Percentiles rank a stretch among this genome's conserved stretches.
Conservation (phyloP, 2,888 invertebrate species). For the Andrena flavipes region DNA sequence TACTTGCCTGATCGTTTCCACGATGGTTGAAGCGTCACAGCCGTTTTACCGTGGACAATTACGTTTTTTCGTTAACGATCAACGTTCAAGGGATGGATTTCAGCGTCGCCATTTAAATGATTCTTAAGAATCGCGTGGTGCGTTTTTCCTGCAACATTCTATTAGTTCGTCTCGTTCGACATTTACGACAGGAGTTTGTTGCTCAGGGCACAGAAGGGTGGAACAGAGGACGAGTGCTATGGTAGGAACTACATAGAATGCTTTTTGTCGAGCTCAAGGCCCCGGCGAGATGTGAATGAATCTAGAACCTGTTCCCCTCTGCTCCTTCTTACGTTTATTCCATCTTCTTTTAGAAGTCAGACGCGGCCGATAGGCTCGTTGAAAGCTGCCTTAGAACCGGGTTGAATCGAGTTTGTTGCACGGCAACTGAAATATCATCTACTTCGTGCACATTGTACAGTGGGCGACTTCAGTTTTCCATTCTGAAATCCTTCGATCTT, state of each 20-base stretch:
- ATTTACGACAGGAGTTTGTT: conserved; percentile 55
- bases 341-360: conserved; percentile 67
- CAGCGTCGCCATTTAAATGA: neutral
- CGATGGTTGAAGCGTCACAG: neutral
- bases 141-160: conserved; percentile 35
- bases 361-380: conserved; percentile 62
- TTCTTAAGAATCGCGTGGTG: neutral
- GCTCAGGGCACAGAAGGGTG: conserved; percentile 24
- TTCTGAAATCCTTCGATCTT: neutral
- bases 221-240: conserved; percentile 65
- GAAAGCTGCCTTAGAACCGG: conserved; percentile 57
- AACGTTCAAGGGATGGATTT: neutral
- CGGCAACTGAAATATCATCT: conserved; percentile 49
- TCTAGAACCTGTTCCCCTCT: conserved; percentile 82
- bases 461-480: conserved; percentile 9
- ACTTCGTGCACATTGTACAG: conserved; percentile 15
- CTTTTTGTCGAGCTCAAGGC: conserved; percentile 79
- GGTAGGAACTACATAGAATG: conserved; percentile 74
- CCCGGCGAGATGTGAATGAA: conserved; percentile 81
- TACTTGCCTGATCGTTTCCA: neutral
- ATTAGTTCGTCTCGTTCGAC: conserved; percentile 59
- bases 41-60: neutral
- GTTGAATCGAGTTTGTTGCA: conserved; percentile 54
- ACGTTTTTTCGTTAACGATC: neutral
- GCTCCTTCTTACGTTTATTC: conserved; percentile 72